phyloP scores from a whole-genome alignment of 2,113 vertebrate genomes.

The Caracal caracal region DNA sequence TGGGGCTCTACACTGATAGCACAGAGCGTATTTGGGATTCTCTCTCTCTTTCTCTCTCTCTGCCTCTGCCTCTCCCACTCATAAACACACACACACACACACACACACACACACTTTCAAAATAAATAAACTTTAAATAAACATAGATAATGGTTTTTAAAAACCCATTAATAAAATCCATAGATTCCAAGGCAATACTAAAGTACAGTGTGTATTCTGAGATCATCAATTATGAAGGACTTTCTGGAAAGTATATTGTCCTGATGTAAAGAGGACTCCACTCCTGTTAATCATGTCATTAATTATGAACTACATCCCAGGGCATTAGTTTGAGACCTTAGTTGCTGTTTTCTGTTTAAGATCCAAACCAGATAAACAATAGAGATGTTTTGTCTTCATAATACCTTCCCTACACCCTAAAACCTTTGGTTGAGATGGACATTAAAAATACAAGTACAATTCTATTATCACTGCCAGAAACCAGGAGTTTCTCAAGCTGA shows the following conservation, averaged over 20 bases:
- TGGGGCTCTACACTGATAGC: too few relatives aligned
- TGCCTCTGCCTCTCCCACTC: too few relatives aligned
- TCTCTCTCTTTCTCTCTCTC: too few relatives aligned
- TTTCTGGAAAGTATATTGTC: conserved; percentile 39
- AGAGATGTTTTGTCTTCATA: conserved; percentile 23
- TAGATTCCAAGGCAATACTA: conserved; percentile 66
- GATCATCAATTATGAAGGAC: conserved; percentile 62
- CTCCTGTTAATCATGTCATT: conserved; percentile 40
- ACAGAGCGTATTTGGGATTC: too few relatives aligned
- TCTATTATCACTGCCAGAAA: neutral
- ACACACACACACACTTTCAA: too few relatives aligned
- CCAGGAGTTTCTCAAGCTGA: neutral
- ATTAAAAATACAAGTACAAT: neutral
- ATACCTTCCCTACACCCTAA: neutral
- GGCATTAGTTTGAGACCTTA: conserved; percentile 14
- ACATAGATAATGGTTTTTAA: conserved; percentile 23
- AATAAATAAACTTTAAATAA: too few relatives aligned
- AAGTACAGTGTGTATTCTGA: conserved; percentile 61
- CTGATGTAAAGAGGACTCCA: conserved; percentile 79
- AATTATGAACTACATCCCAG: neutral
- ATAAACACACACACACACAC: too few relatives aligned
- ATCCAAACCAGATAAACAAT: conserved; percentile 50
- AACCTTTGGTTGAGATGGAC: conserved; percentile 16
- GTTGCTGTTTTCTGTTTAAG: conserved; percentile 58
- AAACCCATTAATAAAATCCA: neutral